phyloP scores from a whole-genome alignment of 2,797 vertebrate species.

The Amblyopsis hoosieri region DNA sequence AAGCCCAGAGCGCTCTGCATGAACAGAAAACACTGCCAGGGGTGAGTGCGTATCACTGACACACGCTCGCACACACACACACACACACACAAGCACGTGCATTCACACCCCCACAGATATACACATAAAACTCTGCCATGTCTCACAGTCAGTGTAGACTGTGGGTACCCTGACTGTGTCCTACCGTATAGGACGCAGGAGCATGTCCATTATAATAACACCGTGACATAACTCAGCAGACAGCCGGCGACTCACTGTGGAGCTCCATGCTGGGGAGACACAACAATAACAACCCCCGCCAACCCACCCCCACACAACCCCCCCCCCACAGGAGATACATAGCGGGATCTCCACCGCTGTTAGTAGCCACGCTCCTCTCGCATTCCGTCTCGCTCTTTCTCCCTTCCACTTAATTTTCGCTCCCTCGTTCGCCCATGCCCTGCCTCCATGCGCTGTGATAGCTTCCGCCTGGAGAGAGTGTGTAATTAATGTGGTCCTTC shows the following conservation, averaged over 20 bases:
- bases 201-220: constrained; percentile 61
- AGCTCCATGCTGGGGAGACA: constrained; percentile 54
- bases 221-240: constrained; percentile 70
- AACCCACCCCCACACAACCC: too few relatives aligned
- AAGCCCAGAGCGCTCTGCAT: constrained; percentile 90
- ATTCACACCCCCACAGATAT: constrained; percentile 20
- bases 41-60: constrained; percentile 76
- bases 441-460: constrained; percentile 60
- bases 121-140: constrained; percentile 10
- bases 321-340: constrained; percentile 52
- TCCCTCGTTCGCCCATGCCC: constrained; percentile 83
- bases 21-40: constrained; percentile 92
- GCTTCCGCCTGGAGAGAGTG: constrained; percentile 62
- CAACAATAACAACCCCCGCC: too few relatives aligned
- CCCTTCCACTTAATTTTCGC: constrained; percentile 40
- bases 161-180: too few relatives aligned
- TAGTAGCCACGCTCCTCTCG: constrained; percentile 60
- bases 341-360: constrained; percentile 49
- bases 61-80: constrained; percentile 33
- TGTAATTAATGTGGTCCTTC: constrained; percentile 76
- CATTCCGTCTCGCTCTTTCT: constrained; percentile 42
- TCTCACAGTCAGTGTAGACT: too few relatives aligned
- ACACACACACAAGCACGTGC: constrained; percentile 34
- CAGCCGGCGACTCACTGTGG: constrained; percentile 62
- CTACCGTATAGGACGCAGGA: constrained; percentile 28